A percentile compares a stretch with the other conserved stretches of the same genome.
Evolutionary conservation across 2,113 vertebrate species (phyloP).

Genomic region (Melozone crissalis): DNA sequence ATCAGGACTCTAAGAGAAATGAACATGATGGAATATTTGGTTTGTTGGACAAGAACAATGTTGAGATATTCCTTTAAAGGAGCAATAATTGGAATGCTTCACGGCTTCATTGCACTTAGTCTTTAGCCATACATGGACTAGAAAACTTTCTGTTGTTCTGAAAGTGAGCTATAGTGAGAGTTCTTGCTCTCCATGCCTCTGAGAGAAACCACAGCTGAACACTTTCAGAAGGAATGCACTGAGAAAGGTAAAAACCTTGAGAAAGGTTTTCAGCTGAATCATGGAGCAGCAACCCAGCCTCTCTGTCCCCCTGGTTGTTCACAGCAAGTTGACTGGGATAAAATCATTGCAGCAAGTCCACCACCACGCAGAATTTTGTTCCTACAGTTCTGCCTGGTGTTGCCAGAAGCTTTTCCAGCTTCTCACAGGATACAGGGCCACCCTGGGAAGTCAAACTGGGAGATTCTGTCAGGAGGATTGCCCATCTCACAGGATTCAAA

Average conservation of each 20-base stretch:
- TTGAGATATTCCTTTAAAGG: not conserved
- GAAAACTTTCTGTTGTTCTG: not conserved
- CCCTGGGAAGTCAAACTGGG: not conserved
- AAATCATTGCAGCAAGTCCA: not conserved
- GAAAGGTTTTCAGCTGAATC: not conserved
- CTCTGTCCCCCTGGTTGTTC: not conserved
- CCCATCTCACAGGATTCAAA: not conserved
- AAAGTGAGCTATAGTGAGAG: not conserved
- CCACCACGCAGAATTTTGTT: not conserved
- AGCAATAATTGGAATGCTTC: not conserved
- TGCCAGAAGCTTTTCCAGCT: not conserved
- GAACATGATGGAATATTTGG: not conserved
- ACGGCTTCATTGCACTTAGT: not conserved
- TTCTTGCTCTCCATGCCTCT: not conserved
- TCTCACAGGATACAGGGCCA: not conserved
- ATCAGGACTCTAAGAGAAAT: not conserved
- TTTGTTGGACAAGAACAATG: not conserved
- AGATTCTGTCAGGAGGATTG: not conserved
- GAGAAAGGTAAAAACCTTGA: not conserved
- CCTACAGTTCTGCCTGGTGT: not conserved
- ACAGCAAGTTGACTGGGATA: not conserved
- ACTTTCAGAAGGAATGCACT: not conserved
- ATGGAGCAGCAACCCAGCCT: too few relatives aligned
- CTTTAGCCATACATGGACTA: not conserved
- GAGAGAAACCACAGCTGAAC: not conserved